phyloP scores from a whole-genome alignment of 2,888 invertebrate genomes.

The Eutolmus rufibarbis region DNA sequence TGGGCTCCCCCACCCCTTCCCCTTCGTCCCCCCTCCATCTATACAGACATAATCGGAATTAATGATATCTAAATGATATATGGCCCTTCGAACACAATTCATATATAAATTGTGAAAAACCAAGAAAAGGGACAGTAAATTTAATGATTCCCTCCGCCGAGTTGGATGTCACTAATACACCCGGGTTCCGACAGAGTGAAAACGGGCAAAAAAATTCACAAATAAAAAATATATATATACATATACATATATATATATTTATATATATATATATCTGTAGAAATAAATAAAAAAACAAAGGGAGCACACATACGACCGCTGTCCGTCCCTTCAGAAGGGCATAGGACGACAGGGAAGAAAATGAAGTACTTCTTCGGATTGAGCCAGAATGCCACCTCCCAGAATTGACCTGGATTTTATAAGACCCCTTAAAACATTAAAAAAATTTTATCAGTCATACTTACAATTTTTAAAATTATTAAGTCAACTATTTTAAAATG shows the following conservation, averaged over 20 bases:
- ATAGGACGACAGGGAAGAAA: neutral
- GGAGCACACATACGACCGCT: neutral
- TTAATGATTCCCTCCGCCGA: conserved; percentile 29
- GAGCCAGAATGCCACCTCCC: too few relatives aligned
- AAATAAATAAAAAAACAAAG: neutral
- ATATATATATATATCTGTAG: neutral
- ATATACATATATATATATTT: neutral
- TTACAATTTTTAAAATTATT: too few relatives aligned
- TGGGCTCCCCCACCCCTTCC: neutral
- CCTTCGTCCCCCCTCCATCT: neutral
- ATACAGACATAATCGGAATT: conserved; percentile 40
- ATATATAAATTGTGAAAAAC: conserved; percentile 41
- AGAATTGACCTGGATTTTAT: neutral
- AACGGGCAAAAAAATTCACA: neutral
- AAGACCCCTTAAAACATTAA: neutral
- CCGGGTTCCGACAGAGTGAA: neutral
- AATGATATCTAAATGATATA: conserved; percentile 41
- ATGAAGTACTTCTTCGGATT: neutral
- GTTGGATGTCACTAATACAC: conserved; percentile 36
- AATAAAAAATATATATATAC: neutral
- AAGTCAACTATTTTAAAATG: too few relatives aligned
- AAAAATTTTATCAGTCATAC: too few relatives aligned
- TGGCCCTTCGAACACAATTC: conserved; percentile 40
- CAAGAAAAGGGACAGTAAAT: conserved; percentile 40
- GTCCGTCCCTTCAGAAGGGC: neutral